A percentile compares a stretch with the other conserved stretches of the same genome.
Evolutionary conservation across 2,113 vertebrate species (phyloP).

Genomic region (Anarrhichthys ocellatus): DNA sequence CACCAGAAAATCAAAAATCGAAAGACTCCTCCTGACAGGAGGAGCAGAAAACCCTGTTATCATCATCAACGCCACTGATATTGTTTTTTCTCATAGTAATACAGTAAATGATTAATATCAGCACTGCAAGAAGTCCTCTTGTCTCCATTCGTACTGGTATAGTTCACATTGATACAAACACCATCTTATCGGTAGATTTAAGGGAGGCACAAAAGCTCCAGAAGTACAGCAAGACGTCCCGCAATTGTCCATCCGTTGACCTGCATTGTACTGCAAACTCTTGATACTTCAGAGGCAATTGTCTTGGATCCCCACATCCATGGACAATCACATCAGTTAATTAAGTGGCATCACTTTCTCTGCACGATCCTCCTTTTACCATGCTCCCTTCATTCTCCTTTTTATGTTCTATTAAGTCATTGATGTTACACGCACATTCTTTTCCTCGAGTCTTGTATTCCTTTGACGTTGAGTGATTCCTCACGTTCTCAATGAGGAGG

Average conservation of each 20-base stretch:
- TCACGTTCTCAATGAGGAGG: constrained; percentile 57
- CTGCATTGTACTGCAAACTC: constrained; percentile 34
- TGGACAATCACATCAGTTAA: constrained; percentile 62
- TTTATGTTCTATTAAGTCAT: constrained; percentile 54
- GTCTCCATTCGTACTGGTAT: constrained; percentile 55
- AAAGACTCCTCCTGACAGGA: constrained; percentile 64
- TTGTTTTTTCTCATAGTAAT: constrained; percentile 77
- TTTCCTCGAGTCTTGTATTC: constrained; percentile 52
- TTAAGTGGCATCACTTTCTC: constrained; percentile 52
- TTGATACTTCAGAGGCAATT: constrained; percentile 56
- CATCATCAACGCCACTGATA: constrained; percentile 80
- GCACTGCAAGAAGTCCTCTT: constrained; percentile 69
- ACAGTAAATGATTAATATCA: constrained; percentile 81
- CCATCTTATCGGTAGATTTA: constrained; percentile 51
- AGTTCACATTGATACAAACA: constrained; percentile 76
- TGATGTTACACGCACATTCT: constrained; percentile 51
- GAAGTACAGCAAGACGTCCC: constrained; percentile 53
- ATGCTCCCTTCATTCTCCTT: constrained; percentile 45
- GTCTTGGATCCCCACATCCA: constrained; percentile 63
- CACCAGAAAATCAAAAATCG: constrained; percentile 55
- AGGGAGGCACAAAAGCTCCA: constrained; percentile 75
- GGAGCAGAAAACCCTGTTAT: constrained; percentile 84
- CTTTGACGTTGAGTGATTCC: constrained; percentile 46
- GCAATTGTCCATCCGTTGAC: constrained; percentile 36
- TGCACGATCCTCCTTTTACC: constrained; percentile 45